Percentiles rank a stretch among this genome's conserved stretches.
Evolutionary conservation across 2,113 vertebrate genomes (phyloP).

Genomic region (Cottus gobio): DNA sequence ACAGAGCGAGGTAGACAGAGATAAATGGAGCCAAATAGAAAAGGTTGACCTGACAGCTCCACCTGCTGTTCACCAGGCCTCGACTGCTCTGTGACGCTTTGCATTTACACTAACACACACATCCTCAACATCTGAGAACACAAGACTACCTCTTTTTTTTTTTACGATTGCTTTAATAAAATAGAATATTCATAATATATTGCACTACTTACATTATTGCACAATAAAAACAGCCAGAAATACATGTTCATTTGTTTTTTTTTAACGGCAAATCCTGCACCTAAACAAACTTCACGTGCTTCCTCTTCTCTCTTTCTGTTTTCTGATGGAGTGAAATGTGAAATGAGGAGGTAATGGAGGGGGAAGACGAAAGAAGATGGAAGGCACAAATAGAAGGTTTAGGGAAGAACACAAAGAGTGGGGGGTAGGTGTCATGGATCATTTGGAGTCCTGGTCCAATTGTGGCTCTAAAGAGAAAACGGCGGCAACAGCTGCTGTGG

Average conservation of each 20-base stretch:
- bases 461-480: constrained; percentile 36
- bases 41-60: constrained; percentile 19
- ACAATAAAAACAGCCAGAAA: not conserved
- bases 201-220: not conserved
- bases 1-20: not conserved
- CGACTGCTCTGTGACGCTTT: not conserved
- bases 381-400: not conserved
- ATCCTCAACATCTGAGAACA: not conserved
- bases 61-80: constrained; percentile 51
- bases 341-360: constrained; percentile 3
- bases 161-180: too few relatives aligned
- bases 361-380: not conserved
- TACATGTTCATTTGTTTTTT: not conserved
- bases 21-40: constrained; percentile 2
- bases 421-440: constrained; percentile 7
- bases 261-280: not conserved
- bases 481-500: not conserved
- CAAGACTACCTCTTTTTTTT: not conserved
- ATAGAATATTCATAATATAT: not conserved
- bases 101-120: not conserved
- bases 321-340: not conserved
- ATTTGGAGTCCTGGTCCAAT: constrained; percentile 46
- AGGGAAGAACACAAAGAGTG: not conserved
- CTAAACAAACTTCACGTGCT: not conserved
- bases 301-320: not conserved